Base-by-base conservation (phyloP, 2,888 invertebrate genomes). In the Melanostoma scalare region DNA sequence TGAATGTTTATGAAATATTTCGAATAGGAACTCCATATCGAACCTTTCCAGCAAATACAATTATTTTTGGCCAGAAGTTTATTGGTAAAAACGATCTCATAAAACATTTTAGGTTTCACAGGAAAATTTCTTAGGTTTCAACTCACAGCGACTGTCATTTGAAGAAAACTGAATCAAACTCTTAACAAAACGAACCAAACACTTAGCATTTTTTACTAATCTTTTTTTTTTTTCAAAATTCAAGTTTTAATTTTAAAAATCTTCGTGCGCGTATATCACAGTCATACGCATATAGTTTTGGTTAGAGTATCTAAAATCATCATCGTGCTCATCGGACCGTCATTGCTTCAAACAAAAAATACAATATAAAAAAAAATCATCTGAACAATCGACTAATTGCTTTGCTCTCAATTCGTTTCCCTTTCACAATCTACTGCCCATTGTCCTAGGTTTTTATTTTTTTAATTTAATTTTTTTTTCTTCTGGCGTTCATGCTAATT, bases 391-490 rank as follows among this genome's bases (percentile, higher is more conserved):
- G 42, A 40, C 67, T 81, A 78, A 82, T 82, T 78, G 78, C 78
- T 78, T 84, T 79, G 79, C 84, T 79, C 84, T 75, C 71, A 79
- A 79, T 79, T 79, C 69, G 71, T 36, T 42, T 84, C 79, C 74
- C 74, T 84, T 84, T 84, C 74, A 75, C 84, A 84, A 74, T 65
- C 55, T 58, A 4, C 67, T 63, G 63, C 46, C 35, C 73, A 79
- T 73, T 73, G 74, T 71, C 65, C 79, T 71, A 69, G 58, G 71
- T 55, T 50, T 72, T 48, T 60, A 58, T 65, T 42, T 42, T 58
- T 58, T 30, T n/a, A n/a, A n/a, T 52, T n/a, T 35, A 35, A n/a
- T 53, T 53, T 10, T 31, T 31, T 40, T 20, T 31, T 40, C 30
- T 50, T 63, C 63, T 50, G 46, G 46, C 46, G 38, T 8, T 71